phyloP scores from a whole-genome alignment of 2,113 vertebrate species.

The Oostethus manadensis region DNA sequence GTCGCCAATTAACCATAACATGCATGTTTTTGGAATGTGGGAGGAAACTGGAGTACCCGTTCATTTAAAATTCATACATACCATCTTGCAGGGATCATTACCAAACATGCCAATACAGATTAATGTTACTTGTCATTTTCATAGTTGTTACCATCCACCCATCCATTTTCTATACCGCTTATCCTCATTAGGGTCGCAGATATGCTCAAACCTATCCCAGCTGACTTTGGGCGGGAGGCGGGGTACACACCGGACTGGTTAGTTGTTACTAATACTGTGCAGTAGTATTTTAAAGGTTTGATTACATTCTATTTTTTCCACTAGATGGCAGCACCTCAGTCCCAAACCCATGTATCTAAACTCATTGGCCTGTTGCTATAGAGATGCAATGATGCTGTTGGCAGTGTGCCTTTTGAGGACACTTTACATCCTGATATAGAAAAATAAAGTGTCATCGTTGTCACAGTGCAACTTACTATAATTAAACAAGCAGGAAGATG shows the following conservation, averaged over 20 bases:
- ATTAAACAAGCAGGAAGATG: constrained; percentile 13
- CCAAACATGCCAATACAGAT: not conserved
- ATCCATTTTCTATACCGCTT: no score
- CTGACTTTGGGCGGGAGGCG: no score
- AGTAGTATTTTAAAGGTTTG: no score
- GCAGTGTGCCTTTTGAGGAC: constrained; percentile 13
- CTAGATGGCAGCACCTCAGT: constrained; percentile 52
- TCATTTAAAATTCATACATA: no score
- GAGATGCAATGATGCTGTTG: constrained; percentile 53
- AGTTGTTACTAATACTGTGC: no score
- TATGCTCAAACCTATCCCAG: no score
- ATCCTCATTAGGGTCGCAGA: no score
- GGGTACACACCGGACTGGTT: no score
- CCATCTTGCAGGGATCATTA: not conserved
- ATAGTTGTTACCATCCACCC: not conserved
- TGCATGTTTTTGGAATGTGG: no score
- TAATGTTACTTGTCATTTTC: constrained; percentile 21
- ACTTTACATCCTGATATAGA: constrained; percentile 37
- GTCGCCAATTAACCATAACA: no score
- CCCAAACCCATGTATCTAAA: constrained; percentile 4
- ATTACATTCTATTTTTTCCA: constrained; percentile 23
- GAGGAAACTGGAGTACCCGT: no score
- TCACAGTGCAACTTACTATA: constrained; percentile 15
- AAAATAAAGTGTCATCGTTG: constrained; percentile 6
- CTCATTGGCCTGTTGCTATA: constrained; percentile 49